A percentile compares a stretch with the other conserved stretches of the same genome.
These are phyloP conservation scores for Ophioderma brevispina DNA, from an alignment of 35 echinoderm and acorn worm genomes.

Conservation along the genomic window DNA sequence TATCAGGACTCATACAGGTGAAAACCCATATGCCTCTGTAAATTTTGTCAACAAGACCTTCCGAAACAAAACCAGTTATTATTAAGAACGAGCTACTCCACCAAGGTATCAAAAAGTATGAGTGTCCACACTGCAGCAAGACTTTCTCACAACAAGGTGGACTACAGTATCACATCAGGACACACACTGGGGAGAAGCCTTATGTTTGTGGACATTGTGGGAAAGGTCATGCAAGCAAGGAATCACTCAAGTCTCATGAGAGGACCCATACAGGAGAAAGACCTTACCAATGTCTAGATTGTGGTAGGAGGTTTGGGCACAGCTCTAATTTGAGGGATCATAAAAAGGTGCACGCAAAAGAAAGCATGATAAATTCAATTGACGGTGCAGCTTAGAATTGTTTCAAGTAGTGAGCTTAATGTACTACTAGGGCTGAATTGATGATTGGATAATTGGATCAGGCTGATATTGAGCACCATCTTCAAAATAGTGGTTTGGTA, in stretches of 20 bases:
- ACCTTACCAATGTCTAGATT: neutral
- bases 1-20: neutral
- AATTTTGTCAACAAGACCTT: neutral
- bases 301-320: neutral
- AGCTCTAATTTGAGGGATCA: neutral
- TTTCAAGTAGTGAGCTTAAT: no score
- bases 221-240: neutral
- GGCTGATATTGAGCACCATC: no score
- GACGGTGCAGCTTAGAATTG: no score
- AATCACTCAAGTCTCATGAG: neutral
- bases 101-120: neutral
- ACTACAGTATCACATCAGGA: neutral
- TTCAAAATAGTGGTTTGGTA: no score
- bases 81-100: neutral
- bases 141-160: neutral
- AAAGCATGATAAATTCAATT: no score
- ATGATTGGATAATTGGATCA: no score
- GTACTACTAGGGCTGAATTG: no score
- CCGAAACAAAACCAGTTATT: neutral
- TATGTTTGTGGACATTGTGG: conserved; percentile 1
- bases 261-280: neutral
- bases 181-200: conserved; percentile 8
- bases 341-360: neutral
- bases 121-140: neutral
- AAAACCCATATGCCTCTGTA: conserved; percentile 11